Evolutionary conservation across 2,113 vertebrate species (phyloP).

Genomic region (Varanus komodoensis): DNA sequence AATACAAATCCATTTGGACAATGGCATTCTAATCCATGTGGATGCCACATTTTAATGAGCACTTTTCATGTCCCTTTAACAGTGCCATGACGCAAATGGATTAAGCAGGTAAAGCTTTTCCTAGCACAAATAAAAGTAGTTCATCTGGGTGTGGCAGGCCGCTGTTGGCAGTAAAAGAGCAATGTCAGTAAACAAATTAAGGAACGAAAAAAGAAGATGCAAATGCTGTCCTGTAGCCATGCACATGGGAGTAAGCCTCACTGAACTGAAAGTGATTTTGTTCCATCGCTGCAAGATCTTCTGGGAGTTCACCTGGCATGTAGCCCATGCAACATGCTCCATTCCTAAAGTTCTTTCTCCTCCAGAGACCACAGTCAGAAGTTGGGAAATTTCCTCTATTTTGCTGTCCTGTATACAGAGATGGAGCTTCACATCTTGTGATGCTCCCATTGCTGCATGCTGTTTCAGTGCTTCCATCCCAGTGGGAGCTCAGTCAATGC

Average conservation of each 20-base stretch:
- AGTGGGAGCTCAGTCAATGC: no score
- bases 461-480: no score
- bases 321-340: no score
- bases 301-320: no score
- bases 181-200: not conserved
- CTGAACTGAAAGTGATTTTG: not conserved
- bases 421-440: no score
- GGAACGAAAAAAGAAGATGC: not conserved
- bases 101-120: not conserved
- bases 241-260: not conserved
- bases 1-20: not conserved
- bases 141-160: not conserved
- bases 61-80: not conserved
- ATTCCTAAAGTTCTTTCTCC: no score
- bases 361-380: no score
- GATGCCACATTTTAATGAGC: not conserved
- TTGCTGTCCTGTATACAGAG: no score
- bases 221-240: not conserved
- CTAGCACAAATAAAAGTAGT: not conserved
- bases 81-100: not conserved
- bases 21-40: not conserved
- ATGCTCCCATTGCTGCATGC: no score
- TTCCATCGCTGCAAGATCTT: no score
- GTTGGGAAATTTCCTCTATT: no score
- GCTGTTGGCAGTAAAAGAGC: not conserved